Evolutionary conservation across 2,888 invertebrate genomes (phyloP).

Genomic region (Dioctria linearis): DNA sequence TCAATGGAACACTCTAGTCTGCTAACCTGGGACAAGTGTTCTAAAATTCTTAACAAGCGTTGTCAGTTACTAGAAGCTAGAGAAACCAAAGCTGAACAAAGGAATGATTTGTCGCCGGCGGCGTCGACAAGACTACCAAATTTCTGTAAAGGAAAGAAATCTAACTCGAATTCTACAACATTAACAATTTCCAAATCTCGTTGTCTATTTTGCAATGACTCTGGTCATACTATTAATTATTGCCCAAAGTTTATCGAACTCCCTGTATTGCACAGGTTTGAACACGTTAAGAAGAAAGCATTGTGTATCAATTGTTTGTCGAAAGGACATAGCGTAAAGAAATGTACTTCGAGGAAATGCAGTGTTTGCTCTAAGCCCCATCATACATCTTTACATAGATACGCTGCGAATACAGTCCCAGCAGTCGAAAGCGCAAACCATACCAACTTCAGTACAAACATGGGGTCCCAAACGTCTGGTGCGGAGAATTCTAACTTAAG

Average conservation of each 20-base stretch:
- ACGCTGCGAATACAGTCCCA: not conserved
- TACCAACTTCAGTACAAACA: not conserved
- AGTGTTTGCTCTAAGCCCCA: too few species aligned
- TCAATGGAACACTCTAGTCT: too few species aligned
- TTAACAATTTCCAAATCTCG: too few species aligned
- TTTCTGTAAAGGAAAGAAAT: not conserved
- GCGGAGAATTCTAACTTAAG: not conserved
- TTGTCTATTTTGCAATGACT: too few species aligned
- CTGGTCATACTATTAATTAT: too few species aligned
- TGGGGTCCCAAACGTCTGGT: not conserved
- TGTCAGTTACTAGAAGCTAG: not conserved
- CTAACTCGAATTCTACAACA: not conserved
- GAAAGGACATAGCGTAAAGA: slow-evolving; percentile 9
- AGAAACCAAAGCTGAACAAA: not conserved
- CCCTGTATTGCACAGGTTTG: too few species aligned
- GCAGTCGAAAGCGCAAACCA: not conserved
- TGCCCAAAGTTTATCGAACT: too few species aligned
- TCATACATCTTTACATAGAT: too few species aligned
- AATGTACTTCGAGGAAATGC: not conserved
- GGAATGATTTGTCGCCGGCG: not conserved
- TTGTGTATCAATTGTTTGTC: not conserved
- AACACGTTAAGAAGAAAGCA: too few species aligned
- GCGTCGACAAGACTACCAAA: not conserved
- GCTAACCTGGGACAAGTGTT: not conserved
- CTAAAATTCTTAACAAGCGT: not conserved